Percentiles rank a stretch among this genome's conserved stretches.
phyloP scores from a whole-genome alignment of 2,888 invertebrate genomes.

The Poecilobothrus nobilitatus region DNA sequence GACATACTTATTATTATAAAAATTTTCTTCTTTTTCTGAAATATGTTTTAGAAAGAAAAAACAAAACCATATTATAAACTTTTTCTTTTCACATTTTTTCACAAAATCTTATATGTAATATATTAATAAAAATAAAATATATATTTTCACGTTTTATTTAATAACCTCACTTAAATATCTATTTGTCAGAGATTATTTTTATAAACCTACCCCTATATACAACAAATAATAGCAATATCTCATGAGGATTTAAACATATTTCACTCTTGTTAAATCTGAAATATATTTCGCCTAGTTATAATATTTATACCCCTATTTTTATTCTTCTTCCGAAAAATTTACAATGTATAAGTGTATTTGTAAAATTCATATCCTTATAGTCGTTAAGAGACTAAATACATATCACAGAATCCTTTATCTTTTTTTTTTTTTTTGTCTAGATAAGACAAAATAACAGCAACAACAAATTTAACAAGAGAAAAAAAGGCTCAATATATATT shows the following conservation, averaged over 20 bases:
- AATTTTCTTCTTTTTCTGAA: too few species aligned
- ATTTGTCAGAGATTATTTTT: slow-evolving; percentile 5
- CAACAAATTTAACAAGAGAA: too few species aligned
- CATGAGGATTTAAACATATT: not conserved
- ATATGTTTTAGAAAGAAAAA: too few species aligned
- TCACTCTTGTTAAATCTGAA: not conserved
- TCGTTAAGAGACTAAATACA: slow-evolving; percentile 1
- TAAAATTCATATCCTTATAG: not conserved
- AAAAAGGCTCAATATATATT: too few species aligned
- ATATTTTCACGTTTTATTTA: not conserved
- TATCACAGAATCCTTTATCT: not conserved
- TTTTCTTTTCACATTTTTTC: too few species aligned
- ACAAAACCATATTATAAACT: too few species aligned
- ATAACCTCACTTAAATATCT: slow-evolving; percentile 6
- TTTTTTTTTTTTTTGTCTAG: too few species aligned
- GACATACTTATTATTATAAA: too few species aligned
- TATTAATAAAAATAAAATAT: not conserved
- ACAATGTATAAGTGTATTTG: too few species aligned
- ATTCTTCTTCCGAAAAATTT: too few species aligned
- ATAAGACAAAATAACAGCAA: too few species aligned
- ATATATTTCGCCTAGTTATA: not conserved
- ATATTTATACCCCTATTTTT: not conserved
- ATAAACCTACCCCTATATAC: not conserved
- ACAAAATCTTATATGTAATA: too few species aligned
- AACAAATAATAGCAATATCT: not conserved